These are phyloP conservation scores for Siderastrea radians DNA, from an alignment of 92 coral and sea anemone species.

Conservation along the genomic window DNA sequence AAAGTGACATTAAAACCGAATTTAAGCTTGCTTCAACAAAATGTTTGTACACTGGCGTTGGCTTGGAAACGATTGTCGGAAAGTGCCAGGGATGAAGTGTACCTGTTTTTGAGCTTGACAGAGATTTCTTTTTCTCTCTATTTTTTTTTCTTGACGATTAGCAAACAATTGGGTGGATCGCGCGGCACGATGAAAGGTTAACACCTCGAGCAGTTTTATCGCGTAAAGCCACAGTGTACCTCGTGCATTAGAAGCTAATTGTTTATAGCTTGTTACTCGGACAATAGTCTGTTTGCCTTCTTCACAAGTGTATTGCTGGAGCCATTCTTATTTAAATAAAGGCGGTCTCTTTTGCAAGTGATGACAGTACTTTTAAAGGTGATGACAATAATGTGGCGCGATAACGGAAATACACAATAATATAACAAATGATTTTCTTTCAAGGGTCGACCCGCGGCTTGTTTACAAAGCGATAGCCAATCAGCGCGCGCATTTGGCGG, in stretches of 20 bases:
- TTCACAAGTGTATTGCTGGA: slow-evolving; percentile 89
- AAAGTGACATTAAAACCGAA: slow-evolving; percentile 83
- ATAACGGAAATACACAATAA: slow-evolving; percentile 99
- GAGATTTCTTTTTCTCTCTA: slow-evolving; percentile 44
- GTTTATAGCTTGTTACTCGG: slow-evolving; percentile 95
- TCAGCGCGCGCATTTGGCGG: slow-evolving; percentile 80
- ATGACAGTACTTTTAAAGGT: slow-evolving; percentile 97
- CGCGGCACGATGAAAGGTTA: slow-evolving; percentile 99
- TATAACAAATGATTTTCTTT: slow-evolving; percentile 97
- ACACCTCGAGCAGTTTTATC: slow-evolving; percentile 90
- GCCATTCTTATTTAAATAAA: slow-evolving; percentile 98
- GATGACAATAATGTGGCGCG: slow-evolving; percentile 98
- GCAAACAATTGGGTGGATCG: slow-evolving; percentile 82
- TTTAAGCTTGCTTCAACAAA: slow-evolving; percentile 68
- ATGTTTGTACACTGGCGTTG: slow-evolving; percentile 62
- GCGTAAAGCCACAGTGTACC: slow-evolving; percentile 87
- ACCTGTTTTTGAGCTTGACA: slow-evolving; percentile 65
- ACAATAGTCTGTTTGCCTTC: slow-evolving; percentile 97
- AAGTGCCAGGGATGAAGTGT: slow-evolving; percentile 47
- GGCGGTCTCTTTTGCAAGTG: slow-evolving; percentile 99
- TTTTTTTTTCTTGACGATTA: slow-evolving; percentile 14
- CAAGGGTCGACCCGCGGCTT: slow-evolving; percentile 96
- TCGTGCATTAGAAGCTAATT: slow-evolving; percentile 97
- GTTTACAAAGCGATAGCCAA: slow-evolving; percentile 94
- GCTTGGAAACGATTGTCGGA: slow-evolving; percentile 76